A percentile compares a stretch with the other conserved stretches of the same genome.
These are phyloP conservation scores for Gopherus flavomarginatus DNA, from an alignment of 2,113 vertebrate species.

Conservation along the genomic window DNA sequence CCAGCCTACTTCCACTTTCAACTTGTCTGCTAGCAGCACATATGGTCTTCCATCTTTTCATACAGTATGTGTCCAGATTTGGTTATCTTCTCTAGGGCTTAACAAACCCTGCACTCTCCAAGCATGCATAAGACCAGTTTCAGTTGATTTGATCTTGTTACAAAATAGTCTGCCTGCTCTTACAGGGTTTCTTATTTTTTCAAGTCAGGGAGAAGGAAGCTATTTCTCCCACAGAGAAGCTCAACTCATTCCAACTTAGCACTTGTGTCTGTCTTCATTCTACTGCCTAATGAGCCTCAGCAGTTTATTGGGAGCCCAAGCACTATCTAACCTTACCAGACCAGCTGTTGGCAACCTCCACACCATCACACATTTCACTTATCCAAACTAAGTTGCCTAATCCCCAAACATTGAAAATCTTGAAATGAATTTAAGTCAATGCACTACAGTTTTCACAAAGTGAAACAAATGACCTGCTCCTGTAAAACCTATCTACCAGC, in stretches of 20 bases:
- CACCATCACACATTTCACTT: neutral
- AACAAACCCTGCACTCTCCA: neutral
- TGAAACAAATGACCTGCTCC: neutral
- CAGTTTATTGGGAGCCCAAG: neutral
- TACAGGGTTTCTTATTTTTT: neutral
- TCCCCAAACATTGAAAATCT: neutral
- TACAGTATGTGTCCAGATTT: neutral
- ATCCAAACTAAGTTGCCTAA: neutral
- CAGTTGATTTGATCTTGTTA: neutral
- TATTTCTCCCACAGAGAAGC: neutral
- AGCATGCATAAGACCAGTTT: neutral
- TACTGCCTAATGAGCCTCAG: neutral
- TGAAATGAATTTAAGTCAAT: neutral
- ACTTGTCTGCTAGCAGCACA: too few species aligned
- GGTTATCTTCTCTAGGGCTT: neutral
- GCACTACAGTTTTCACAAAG: neutral
- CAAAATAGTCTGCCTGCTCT: neutral
- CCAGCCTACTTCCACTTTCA: neutral
- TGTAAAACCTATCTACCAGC: neutral
- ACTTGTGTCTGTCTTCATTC: neutral
- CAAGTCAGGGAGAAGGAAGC: neutral
- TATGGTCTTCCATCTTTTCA: too few species aligned
- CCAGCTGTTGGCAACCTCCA: neutral
- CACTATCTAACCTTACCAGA: neutral
- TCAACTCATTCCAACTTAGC: neutral